A percentile compares a stretch with the other conserved stretches of the same genome.
Conservation (phyloP, 2,888 invertebrate species). For the Tenthredo mesomela region DNA sequence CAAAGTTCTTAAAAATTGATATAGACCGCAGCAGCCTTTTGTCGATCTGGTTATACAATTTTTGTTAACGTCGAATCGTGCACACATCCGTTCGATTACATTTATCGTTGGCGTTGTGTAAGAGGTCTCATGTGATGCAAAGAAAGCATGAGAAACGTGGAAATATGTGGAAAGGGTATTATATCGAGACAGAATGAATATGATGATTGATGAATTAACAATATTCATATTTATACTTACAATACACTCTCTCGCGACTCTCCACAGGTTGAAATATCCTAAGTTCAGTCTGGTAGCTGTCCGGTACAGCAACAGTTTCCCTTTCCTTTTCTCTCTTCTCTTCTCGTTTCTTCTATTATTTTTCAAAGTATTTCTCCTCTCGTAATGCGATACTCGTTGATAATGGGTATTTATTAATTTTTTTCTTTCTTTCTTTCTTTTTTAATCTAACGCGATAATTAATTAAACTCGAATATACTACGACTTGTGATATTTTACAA, state of each 20-base stretch:
- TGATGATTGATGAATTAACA: background rate
- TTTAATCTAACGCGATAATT: background rate
- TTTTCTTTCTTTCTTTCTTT: background rate
- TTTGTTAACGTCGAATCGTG: background rate
- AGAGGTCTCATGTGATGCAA: background rate
- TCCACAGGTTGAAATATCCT: constrained; percentile 78
- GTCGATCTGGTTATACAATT: background rate
- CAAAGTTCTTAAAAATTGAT: background rate
- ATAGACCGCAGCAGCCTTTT: background rate
- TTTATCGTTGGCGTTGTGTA: background rate
- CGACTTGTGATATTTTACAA: constrained; percentile 22
- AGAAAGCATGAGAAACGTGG: background rate
- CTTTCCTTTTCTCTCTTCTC: background rate
- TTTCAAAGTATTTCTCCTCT: background rate
- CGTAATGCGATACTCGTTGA: background rate
- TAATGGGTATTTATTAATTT: background rate
- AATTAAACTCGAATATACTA: constrained; percentile 7
- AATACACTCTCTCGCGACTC: constrained; percentile 78
- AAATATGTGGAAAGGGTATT: background rate
- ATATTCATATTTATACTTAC: constrained; percentile 61
- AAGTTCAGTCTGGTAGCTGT: constrained; percentile 70
- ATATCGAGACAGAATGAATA: background rate
- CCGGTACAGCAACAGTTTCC: constrained; percentile 50
- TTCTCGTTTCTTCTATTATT: background rate
- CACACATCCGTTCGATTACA: background rate